Evolutionary conservation across 2,888 invertebrate species (phyloP), one percentile per base, ranked within the genome.

Genomic region (Eucera pruinosa): DNA sequence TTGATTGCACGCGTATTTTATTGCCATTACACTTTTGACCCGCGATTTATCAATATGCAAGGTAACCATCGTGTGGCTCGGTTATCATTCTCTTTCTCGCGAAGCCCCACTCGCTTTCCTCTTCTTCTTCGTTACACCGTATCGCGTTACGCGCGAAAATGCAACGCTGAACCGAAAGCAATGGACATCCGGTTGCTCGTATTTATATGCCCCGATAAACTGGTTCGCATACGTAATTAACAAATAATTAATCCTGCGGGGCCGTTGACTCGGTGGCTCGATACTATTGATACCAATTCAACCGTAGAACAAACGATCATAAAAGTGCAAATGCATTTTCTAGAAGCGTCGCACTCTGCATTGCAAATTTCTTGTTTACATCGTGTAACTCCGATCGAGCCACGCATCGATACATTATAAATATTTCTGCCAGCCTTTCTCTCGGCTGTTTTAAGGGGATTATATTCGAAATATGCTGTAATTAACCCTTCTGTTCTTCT

Each of bases 21-120:
- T 58, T 64, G 50, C 33, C 23, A 2, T 30, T 57, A 50, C n/a
- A 58, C 65, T 47, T 36, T 73, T 52, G 58, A 75, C 61, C 64
- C 23, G 41, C 13, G 25, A 4, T 27, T 58, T 23, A 67, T 75
- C 60, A 23, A 54, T 55, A 36, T 45, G 45, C 60, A 30, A 39
- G 25, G 45, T 30, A 55, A 58, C 36, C 57, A n/a, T 13, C 20
- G 48, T 15, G 45, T 13, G 25, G 18, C 11, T 18, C 15, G 25
- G 13, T 9, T 27, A 25, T 15, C 2, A 9, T 13, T 33, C 18
- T 13, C 13, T 2, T 9, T 15, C 1, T n/a, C n/a, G n/a, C n/a
- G n/a, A n/a, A n/a, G n/a, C n/a, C n/a, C n/a, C n/a, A n/a, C n/a
- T n/a, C n/a, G n/a, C n/a, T n/a, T 30, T 3, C 11, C 2, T 39